Evolutionary conservation across 53 echinoderm and acorn worm genomes (phyloP), one percentile per base, ranked within the genome.

Genomic region (Holothuria leucospilota): DNA sequence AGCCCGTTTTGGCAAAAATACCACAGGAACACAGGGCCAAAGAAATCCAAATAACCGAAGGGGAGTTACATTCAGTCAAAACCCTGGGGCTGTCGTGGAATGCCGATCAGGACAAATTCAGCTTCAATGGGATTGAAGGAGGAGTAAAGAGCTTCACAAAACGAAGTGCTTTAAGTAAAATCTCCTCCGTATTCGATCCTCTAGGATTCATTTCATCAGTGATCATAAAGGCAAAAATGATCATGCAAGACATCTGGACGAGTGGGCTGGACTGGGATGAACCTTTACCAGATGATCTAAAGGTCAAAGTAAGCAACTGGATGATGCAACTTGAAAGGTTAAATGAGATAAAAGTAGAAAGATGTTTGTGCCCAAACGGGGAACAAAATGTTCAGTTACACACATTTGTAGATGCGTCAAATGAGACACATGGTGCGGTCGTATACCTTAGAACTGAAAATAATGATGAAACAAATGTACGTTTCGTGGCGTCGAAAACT

Each of bases 341-440:
- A 49, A 49, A 49, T 6, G 3, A 49, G 49, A 49, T 49, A 49
- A 49, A 49, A 49, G 49, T 13, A 49, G 49, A 28, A 10, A 66
- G 26, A 8, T 66, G 29, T 66, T 66, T 66, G 67, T 66, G 26
- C 8, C 29, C 29, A 66, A 29, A 66, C n/a, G 27, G 49, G 49
- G 49, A 49, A 49, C 49, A 49, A 49, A 49, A 49, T 49, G 9
- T 49, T 49, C 29, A 73, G 20, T 27, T 21, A n/a, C 38, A 73
- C 74, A 73, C 74, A n/a, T 73, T 73, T 38, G 39, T 73, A 27
- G 74, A 73, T 38, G 74, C 74, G 23, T 73, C 74, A 73, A 73
- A 73, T 42, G 74, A 73, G 4, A 10, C 74, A 6, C 10, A 73
- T 38, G 74, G 26, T 5, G 74, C 74, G 30, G 29, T 73, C 2